Percentiles rank a stretch among this genome's conserved stretches.
These are phyloP conservation scores for Scortum barcoo DNA, from an alignment of 2,113 vertebrate species.

Conservation along the genomic window DNA sequence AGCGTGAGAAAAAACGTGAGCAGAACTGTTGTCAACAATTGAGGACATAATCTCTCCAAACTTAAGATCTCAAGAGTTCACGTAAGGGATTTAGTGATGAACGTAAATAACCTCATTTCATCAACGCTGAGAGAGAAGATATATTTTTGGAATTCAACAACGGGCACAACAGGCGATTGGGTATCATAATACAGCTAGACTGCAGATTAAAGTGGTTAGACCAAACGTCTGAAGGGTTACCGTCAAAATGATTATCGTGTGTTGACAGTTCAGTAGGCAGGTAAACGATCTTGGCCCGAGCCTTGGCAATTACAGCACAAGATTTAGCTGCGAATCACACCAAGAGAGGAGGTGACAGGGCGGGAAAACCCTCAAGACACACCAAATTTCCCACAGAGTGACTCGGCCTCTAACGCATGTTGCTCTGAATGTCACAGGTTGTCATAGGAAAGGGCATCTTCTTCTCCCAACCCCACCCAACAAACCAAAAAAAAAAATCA, in stretches of 20 bases:
- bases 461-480: constrained; percentile 6
- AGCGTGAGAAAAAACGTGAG: background rate
- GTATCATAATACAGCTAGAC: background rate
- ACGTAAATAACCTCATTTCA: background rate
- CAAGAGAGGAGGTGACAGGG: constrained; percentile 54
- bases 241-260: background rate
- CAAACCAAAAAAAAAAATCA: background rate
- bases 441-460: constrained; percentile 67
- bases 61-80: background rate
- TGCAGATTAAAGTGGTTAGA: constrained; percentile 3
- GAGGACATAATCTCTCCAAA: background rate
- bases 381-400: constrained; percentile 61
- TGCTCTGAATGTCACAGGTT: constrained; percentile 71
- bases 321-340: constrained; percentile 71
- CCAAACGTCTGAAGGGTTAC: constrained; percentile 10
- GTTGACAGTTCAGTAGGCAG: constrained; percentile 5
- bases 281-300: constrained; percentile 10
- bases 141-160: constrained; percentile 18
- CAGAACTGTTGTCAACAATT: background rate
- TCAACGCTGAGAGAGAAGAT: background rate
- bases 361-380: constrained; percentile 73
- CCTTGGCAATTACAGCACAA: constrained; percentile 25
- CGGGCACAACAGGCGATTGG: background rate
- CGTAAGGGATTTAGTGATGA: background rate
- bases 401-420: constrained; percentile 56